Evolutionary conservation across 2,797 vertebrate species (phyloP).

Genomic region (Tauraco hartlaubi): DNA sequence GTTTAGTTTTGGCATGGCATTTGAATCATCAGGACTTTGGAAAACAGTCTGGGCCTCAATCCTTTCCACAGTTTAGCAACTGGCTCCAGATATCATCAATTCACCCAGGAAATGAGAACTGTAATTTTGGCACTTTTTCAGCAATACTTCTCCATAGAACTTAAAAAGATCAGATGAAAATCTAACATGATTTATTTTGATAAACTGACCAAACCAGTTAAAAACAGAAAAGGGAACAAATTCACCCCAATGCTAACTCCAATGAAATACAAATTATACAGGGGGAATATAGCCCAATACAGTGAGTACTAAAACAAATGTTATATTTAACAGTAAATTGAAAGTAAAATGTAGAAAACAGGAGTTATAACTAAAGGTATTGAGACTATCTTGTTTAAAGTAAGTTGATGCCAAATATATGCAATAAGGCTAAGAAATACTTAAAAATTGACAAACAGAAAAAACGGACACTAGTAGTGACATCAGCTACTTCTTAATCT

Average conservation of each 20-base stretch:
- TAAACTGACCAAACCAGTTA: background rate
- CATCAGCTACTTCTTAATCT: background rate
- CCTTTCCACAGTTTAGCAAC: background rate
- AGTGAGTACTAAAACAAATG: background rate
- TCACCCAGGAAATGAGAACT: background rate
- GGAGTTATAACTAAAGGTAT: background rate
- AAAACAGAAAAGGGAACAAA: background rate
- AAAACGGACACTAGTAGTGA: background rate
- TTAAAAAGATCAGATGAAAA: background rate
- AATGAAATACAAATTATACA: background rate
- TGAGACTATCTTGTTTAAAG: background rate
- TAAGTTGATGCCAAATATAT: background rate
- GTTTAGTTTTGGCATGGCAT: background rate
- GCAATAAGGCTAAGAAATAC: background rate
- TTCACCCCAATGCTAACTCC: background rate
- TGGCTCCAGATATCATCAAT: background rate
- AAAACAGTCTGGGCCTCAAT: background rate
- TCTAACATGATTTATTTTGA: background rate
- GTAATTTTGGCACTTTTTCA: background rate
- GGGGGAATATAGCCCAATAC: background rate
- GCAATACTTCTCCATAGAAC: background rate
- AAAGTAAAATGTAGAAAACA: background rate
- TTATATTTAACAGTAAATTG: background rate
- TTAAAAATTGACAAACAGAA: background rate
- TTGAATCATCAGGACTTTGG: background rate